Percentiles rank a stretch among this genome's conserved stretches.
phyloP scores from a whole-genome alignment of 2,888 invertebrate species.

The Eupithecia dodoneata region DNA sequence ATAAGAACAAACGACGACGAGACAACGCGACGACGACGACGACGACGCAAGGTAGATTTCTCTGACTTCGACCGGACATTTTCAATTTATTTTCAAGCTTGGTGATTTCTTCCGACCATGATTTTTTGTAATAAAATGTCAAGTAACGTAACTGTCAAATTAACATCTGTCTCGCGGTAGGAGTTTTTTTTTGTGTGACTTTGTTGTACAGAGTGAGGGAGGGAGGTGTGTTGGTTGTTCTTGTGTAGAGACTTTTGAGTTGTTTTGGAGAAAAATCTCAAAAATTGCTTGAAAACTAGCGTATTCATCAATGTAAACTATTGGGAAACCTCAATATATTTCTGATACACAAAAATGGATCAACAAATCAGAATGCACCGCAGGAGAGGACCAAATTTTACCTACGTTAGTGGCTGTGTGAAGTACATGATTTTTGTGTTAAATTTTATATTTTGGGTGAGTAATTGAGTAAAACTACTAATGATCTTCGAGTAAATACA shows the following conservation, averaged over 20 bases:
- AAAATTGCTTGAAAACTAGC: background rate
- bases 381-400: constrained; percentile 88
- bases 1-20: too few species aligned
- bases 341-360: constrained; percentile 39
- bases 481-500: background rate
- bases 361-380: constrained; percentile 81
- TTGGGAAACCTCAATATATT: background rate
- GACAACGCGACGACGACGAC: too few species aligned
- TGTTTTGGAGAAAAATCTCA: constrained; percentile 8
- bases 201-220: background rate
- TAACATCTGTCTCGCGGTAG: background rate
- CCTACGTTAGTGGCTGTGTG: constrained; percentile 93
- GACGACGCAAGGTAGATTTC: too few species aligned
- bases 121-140: background rate
- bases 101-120: too few species aligned
- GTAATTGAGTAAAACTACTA: constrained; percentile 84
- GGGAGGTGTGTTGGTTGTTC: background rate
- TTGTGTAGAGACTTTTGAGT: background rate
- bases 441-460: constrained; percentile 96
- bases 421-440: constrained; percentile 95
- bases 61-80: too few species aligned
- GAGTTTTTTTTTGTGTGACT: too few species aligned
- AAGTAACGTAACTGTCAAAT: background rate
- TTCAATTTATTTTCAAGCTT: too few species aligned
- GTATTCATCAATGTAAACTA: constrained; percentile 9